Base-by-base conservation (phyloP, 2,113 vertebrate species). In the Isurus oxyrinchus region DNA sequence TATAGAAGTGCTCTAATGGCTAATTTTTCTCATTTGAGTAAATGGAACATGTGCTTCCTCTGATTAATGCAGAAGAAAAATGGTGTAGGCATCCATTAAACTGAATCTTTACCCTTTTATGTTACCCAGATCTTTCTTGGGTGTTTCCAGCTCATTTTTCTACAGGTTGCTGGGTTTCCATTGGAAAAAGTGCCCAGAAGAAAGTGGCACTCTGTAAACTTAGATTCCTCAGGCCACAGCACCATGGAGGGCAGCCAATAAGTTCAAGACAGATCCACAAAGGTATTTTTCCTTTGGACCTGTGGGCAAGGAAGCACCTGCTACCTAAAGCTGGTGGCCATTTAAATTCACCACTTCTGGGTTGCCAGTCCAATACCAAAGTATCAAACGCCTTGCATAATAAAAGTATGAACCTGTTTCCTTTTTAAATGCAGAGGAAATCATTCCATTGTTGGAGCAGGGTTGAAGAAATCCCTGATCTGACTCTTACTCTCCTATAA, bases 401-500 rank as follows among this genome's bases (percentile, higher is more conserved):
- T 88, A 88, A 88, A 27, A 27, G 79, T 5, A 13, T 40, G 14
- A 40, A 21, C 40, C 49, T 55, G 21, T 57, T 87, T 53, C 25
- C 6, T 53, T 53, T 55, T 31, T 84, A 44, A 21, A 44, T 84
- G 40, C 79, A 21, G 40, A 84, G 35, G n/a, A 81, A 81, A 40
- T 81, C 79, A 44, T 44, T 84, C 40, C 79, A 84, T 84, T 44
- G 5, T 44, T 21, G 16, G 86, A 55, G 49, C 10, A 88, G 49
- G 31, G 86, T 31, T 31, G 53, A 88, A 27, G 53, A 14, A 76
- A 13, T 0, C 13, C 31, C 27, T 59, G 49, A 13, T 91, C 55
- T 59, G 55, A 91, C 59, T 91, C 87, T 19, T 81, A 81, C n/a
- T 81, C n/a, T 84, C 79, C 86, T 88, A 88, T 31, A 88, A 25